Percentiles rank a stretch among this genome's conserved stretches.
Conservation (phyloP, 2,113 vertebrate species). For the Sinocyclocheilus anshuiensis region DNA sequence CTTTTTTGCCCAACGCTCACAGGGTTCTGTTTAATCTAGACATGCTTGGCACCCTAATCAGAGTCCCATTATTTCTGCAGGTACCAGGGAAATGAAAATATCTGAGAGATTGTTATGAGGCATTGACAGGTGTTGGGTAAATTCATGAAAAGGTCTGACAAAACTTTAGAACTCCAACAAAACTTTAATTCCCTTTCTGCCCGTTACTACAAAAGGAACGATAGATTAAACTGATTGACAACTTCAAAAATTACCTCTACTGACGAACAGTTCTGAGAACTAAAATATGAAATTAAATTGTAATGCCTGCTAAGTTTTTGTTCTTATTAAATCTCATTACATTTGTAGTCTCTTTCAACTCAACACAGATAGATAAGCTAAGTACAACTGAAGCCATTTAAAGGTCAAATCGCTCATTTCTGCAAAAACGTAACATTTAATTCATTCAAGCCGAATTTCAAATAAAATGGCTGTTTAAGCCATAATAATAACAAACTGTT, state of each 20-base stretch:
- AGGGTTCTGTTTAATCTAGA: slow-evolving; percentile 45
- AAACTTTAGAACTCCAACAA: slow-evolving; percentile 3
- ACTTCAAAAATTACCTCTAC: slow-evolving; percentile 17
- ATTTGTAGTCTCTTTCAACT: neutral
- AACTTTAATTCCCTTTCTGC: slow-evolving; percentile 18
- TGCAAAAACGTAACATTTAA: neutral
- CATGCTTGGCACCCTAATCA: slow-evolving; percentile 42
- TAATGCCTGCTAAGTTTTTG: neutral
- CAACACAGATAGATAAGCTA: neutral
- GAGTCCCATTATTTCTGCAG: slow-evolving; percentile 15
- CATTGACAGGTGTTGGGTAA: slow-evolving; percentile 25
- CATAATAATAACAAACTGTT: neutral
- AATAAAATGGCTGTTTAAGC: neutral
- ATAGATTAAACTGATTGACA: neutral
- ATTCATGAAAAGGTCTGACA: neutral
- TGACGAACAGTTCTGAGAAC: slow-evolving; percentile 18
- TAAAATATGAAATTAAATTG: slow-evolving; percentile 8
- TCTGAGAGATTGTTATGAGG: slow-evolving; percentile 25
- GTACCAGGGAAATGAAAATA: slow-evolving; percentile 13
- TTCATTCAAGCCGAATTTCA: neutral
- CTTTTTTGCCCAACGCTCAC: slow-evolving; percentile 45
- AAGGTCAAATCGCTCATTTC: neutral
- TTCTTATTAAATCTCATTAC: slow-evolving; percentile 6
- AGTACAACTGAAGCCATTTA: neutral
- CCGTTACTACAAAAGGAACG: neutral